Percentiles rank a stretch among this genome's conserved stretches.
phyloP scores from a whole-genome alignment of 2,113 vertebrate genomes.

The Muscicapa adusta region DNA sequence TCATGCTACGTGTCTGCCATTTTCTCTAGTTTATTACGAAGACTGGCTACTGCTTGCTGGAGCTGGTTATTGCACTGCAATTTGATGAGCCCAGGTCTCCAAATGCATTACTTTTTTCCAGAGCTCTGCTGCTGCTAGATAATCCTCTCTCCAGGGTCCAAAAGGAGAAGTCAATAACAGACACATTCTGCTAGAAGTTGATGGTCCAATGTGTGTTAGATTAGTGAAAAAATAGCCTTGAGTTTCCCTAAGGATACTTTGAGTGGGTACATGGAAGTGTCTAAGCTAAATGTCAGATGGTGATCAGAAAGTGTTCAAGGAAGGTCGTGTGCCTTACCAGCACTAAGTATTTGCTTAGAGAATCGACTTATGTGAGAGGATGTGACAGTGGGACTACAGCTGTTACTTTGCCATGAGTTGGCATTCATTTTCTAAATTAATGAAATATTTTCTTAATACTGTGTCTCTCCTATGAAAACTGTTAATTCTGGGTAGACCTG shows the following conservation, averaged over 20 bases:
- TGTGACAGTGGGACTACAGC: background rate
- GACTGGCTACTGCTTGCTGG: background rate
- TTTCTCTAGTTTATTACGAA: background rate
- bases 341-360: background rate
- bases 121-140: background rate
- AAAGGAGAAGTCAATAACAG: background rate
- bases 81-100: background rate
- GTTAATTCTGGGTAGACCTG: background rate
- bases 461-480: background rate
- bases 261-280: background rate
- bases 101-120: background rate
- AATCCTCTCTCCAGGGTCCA: background rate
- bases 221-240: background rate
- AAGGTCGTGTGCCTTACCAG: background rate
- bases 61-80: background rate
- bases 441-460: background rate
- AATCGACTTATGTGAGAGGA: background rate
- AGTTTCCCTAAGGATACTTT: background rate
- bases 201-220: background rate
- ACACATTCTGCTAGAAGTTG: background rate
- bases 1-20: fast-evolving
- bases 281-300: slow-evolving; percentile 21
- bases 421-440: background rate
- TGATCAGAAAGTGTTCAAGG: background rate
- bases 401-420: background rate